Conservation (phyloP, 1,140 invertebrate genomes). For the Tachypleus tridentatus region DNA sequence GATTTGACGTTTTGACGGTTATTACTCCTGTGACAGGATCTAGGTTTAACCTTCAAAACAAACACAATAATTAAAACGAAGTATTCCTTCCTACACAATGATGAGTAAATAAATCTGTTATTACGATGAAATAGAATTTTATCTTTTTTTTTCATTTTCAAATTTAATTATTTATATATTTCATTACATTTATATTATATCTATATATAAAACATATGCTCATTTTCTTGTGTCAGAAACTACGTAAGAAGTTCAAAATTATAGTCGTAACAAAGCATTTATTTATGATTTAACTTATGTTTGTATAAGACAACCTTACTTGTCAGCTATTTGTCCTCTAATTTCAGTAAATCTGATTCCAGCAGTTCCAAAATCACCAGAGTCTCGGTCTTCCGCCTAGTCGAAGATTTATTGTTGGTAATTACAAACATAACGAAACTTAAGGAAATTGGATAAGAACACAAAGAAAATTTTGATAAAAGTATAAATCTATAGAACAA, state of each 20-base stretch:
- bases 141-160: not conserved
- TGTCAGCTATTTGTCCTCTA: constrained; percentile 61
- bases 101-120: not conserved
- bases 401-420: constrained; percentile 29
- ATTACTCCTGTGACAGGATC: constrained; percentile 69
- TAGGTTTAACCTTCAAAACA: constrained; percentile 53
- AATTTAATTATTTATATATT: not conserved
- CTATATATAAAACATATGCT: too few species aligned
- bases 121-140: too few species aligned
- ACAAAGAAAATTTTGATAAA: too few species aligned
- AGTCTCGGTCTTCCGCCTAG: constrained; percentile 69
- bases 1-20: constrained; percentile 48
- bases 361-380: constrained; percentile 66
- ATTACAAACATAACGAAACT: constrained; percentile 1
- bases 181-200: too few species aligned
- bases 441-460: too few species aligned
- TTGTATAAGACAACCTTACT: constrained; percentile 47
- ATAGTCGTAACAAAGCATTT: too few species aligned
- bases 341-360: constrained; percentile 78
- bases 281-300: constrained; percentile 22
- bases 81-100: not conserved
- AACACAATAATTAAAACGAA: constrained; percentile 7
- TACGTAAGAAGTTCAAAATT: too few species aligned
- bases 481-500: too few species aligned
- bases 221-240: too few species aligned